Evolutionary conservation across 2,113 vertebrate species (phyloP), one percentile per base, ranked within the genome.

Genomic region (Panurus biarmicus): DNA sequence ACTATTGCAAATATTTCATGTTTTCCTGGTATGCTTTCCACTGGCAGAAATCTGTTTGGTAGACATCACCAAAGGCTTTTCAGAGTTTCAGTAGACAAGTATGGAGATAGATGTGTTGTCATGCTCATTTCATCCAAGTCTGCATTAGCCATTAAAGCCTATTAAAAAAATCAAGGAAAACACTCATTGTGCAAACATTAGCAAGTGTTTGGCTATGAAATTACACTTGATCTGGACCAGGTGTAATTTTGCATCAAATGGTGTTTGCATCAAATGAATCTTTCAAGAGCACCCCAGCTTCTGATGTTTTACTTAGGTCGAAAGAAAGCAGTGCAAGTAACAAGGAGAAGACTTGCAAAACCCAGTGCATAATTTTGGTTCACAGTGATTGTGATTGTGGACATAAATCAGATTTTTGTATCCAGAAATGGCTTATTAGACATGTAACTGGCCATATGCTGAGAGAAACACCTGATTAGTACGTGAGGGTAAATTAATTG

Each of bases 1-100:
- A 99, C 94, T 96, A 89, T 91, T 80, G 86, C 33, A 24, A 24
- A 64, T 33, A 2, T 7, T 64, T 18, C 2, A 0, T 61, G 24
- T 53, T 62, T 58, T 91, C n/a, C 31, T 61, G 69, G 19, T 65
- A 4, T 6, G 29, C 23, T 45, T 62, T 57, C 70, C 61, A 36
- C 23, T 69, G 66, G 66, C 75, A 71, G 73, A 85, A 19, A 6
- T 75, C 62, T 57, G 40, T 51, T 91, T 70, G 50, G 58, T 86
- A 69, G 51, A n/a, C 48, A 35, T 23, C 42, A 67, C 24, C 56
- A 54, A 56, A 47, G 17, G 10, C 7, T 71, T 60, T n/a, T 64
- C 64, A 65, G 64, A 44, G 24, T 51, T 74, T 60, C 35, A 26
- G 53, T 7, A 69, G 48, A 51, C 65, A 85, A 61, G 23, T 26